phyloP scores from a whole-genome alignment of 2,888 invertebrate genomes.

The Orthosia gothica region DNA sequence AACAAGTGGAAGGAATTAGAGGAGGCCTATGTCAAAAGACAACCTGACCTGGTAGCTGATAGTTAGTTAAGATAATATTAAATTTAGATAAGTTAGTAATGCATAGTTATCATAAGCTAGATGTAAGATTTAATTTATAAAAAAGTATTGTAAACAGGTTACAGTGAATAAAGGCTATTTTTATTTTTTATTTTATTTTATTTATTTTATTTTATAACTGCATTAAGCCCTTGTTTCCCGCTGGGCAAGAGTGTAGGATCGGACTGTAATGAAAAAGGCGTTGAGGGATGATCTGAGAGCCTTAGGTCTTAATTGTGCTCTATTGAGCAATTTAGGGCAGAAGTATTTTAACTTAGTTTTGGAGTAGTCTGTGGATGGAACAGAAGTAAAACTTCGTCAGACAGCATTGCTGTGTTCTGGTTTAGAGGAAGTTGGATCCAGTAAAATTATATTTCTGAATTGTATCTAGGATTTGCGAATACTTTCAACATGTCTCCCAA shows the following conservation, averaged over 20 bases:
- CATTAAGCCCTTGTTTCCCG: conserved; percentile 33
- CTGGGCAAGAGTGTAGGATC: conserved; percentile 1
- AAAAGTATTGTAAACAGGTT: too few relatives aligned
- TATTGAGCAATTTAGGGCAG: conserved; percentile 9
- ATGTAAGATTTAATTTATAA: too few relatives aligned
- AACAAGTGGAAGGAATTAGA: too few relatives aligned
- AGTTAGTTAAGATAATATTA: too few relatives aligned
- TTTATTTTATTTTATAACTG: too few relatives aligned
- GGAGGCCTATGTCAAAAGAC: too few relatives aligned
- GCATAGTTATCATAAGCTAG: too few relatives aligned
- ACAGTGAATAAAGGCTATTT: too few relatives aligned
- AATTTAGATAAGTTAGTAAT: too few relatives aligned
- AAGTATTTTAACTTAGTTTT: background rate
- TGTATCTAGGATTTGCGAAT: background rate
- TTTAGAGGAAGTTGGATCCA: background rate
- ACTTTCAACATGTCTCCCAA: too few relatives aligned
- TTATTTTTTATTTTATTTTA: too few relatives aligned
- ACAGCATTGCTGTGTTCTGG: background rate
- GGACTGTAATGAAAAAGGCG: conserved; percentile 44
- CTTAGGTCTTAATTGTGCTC: conserved; percentile 5
- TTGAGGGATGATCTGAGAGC: conserved; percentile 23
- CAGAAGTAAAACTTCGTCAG: background rate
- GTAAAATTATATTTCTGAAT: background rate
- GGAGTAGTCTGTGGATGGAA: background rate
- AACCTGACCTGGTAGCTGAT: too few relatives aligned